Conservation (phyloP, 37 sponge, comb jelly and placozoan genomes). For the Theonella swinhoei region DNA sequence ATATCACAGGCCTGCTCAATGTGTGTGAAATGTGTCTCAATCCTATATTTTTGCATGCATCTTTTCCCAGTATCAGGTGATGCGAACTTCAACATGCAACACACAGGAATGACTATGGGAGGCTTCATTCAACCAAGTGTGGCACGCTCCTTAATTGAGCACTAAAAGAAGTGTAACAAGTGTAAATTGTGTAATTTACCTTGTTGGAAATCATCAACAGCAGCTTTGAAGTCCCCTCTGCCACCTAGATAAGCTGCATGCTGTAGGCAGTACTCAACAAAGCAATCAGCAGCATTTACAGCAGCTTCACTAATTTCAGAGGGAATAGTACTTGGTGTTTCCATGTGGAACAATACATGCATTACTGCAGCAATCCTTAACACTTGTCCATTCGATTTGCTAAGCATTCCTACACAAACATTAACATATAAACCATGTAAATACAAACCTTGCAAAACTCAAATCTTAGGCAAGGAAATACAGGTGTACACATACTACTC, state of each 20-base stretch:
- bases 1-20: too few species aligned
- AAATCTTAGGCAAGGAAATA: too few species aligned
- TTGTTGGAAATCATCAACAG: background rate
- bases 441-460: too few species aligned
- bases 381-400: constrained; percentile 54
- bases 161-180: too few species aligned
- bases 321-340: constrained; percentile 6
- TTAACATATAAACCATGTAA: background rate
- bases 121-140: constrained; percentile 39
- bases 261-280: constrained; percentile 43
- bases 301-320: constrained; percentile 13
- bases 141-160: constrained; percentile 8
- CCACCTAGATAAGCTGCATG: constrained; percentile 59
- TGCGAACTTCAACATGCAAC: constrained; percentile 27
- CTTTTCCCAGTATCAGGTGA: constrained; percentile 45
- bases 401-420: constrained; percentile 35
- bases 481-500: too few species aligned
- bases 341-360: constrained; percentile 52
- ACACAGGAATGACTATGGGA: constrained; percentile 31
- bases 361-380: constrained; percentile 43
- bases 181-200: too few species aligned
- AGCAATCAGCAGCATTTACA: constrained; percentile 27
- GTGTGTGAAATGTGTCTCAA: too few species aligned
- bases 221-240: constrained; percentile 7
- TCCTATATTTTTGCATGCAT: too few species aligned